These are phyloP conservation scores for Rhipidura dahli DNA, from an alignment of 2,113 vertebrate genomes.

Conservation along the genomic window DNA sequence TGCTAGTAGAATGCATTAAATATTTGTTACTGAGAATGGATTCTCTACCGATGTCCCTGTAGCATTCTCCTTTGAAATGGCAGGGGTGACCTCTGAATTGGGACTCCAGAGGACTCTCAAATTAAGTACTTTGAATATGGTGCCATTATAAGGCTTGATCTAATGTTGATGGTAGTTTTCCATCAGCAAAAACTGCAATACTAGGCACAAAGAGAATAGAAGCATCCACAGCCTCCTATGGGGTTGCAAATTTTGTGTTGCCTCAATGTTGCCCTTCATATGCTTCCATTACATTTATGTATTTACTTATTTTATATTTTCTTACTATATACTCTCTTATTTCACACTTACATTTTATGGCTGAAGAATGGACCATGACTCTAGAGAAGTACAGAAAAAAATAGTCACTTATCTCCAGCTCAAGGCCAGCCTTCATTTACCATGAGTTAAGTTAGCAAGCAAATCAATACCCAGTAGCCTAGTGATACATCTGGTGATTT, in stretches of 20 bases:
- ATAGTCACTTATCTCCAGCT: neutral
- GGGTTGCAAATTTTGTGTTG: neutral
- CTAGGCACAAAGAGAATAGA: neutral
- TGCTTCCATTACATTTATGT: neutral
- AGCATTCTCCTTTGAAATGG: constrained; percentile 52
- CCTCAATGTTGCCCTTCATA: neutral
- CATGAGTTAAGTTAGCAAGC: neutral
- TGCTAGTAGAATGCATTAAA: neutral
- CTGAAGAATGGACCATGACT: neutral
- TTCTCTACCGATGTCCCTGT: neutral
- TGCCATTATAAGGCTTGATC: constrained; percentile 22
- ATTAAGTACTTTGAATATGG: constrained; percentile 27
- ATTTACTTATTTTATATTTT: neutral
- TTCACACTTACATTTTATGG: neutral
- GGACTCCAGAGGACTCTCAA: constrained; percentile 42
- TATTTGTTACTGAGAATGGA: constrained; percentile 15
- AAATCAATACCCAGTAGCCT: constrained; percentile 28
- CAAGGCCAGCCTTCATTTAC: constrained; percentile 17
- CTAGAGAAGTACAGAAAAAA: neutral
- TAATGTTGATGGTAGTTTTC: neutral
- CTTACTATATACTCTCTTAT: neutral
- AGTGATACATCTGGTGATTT: constrained; percentile 22
- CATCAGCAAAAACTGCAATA: neutral
- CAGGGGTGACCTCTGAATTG: constrained; percentile 41
- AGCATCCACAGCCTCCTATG: neutral